A percentile compares a stretch with the other conserved stretches of the same genome.
These are phyloP conservation scores for Eunapius fragilis DNA, from an alignment of 37 sponge, comb jelly and placozoan species.

Conservation along the genomic window DNA sequence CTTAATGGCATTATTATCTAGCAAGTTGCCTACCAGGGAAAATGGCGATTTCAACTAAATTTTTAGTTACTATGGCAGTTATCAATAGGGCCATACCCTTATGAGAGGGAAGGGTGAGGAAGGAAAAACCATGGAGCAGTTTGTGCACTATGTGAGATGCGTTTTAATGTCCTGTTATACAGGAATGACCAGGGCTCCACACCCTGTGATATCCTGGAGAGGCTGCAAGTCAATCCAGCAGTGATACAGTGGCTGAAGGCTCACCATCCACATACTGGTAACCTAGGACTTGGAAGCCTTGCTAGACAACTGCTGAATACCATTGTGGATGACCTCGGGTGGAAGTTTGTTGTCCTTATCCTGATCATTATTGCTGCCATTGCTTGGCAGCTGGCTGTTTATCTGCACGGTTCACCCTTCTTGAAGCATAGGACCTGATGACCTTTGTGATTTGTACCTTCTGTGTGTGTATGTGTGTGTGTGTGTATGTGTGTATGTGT, in stretches of 20 bases:
- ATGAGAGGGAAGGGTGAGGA: too few species aligned
- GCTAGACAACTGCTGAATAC: neutral
- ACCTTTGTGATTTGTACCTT: neutral
- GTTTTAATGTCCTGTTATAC: neutral
- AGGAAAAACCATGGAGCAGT: neutral
- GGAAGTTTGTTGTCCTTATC: neutral
- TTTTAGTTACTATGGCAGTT: too few species aligned
- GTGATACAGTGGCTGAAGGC: neutral
- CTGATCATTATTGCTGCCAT: neutral
- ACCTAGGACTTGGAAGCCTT: neutral
- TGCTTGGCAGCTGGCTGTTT: constrained; percentile 21
- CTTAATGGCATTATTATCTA: too few species aligned
- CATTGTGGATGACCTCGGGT: constrained; percentile 8
- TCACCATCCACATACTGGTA: neutral
- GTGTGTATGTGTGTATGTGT: neutral
- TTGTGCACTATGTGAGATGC: neutral
- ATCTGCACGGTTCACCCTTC: constrained; percentile 14
- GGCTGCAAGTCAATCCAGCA: neutral
- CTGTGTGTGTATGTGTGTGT: neutral
- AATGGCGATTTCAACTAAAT: too few species aligned
- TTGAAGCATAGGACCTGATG: neutral
- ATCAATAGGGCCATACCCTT: too few species aligned
- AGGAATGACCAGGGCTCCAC: constrained; percentile 19
- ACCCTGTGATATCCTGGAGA: constrained; percentile 8
- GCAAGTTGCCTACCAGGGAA: too few species aligned